A percentile compares a stretch with the other conserved stretches of the same genome.
Evolutionary conservation across 2,797 vertebrate genomes (phyloP).

Genomic region (Melanotaenia boesemani): DNA sequence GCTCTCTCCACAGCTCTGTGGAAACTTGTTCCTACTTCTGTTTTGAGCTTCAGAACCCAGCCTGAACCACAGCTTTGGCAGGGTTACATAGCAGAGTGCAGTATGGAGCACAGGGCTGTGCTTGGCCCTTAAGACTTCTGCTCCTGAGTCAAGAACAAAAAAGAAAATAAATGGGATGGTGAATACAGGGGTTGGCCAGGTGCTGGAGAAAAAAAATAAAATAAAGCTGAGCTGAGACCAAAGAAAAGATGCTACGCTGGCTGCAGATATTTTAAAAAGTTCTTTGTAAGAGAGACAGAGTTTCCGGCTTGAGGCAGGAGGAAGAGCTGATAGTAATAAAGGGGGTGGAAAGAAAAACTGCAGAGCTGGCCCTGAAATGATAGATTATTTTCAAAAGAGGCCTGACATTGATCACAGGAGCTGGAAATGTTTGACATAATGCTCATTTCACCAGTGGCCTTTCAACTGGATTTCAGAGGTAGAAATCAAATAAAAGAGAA

Average conservation of each 20-base stretch:
- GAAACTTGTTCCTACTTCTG: conserved; percentile 45
- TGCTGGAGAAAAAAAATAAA: conserved; percentile 17
- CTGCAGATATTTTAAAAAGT: conserved; percentile 15
- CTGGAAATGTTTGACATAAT: conserved; percentile 25
- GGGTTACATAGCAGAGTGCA: conserved; percentile 30
- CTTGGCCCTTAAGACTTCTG: conserved; percentile 33
- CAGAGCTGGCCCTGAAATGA: conserved; percentile 41
- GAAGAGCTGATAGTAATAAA: conserved; percentile 20
- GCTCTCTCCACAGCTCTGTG: conserved; percentile 33
- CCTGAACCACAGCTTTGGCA: conserved; percentile 47
- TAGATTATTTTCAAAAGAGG: conserved; percentile 48
- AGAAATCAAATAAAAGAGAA: conserved; percentile 18
- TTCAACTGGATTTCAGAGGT: conserved; percentile 36
- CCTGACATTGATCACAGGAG: conserved; percentile 45
- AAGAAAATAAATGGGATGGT: conserved; percentile 29
- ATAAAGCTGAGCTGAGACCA: background rate
- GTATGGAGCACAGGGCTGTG: conserved; percentile 14
- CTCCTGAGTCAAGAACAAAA: conserved; percentile 24
- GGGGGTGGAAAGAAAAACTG: conserved; percentile 37
- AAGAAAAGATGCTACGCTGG: conserved; percentile 31
- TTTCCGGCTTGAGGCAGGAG: conserved; percentile 4
- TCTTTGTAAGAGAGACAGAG: conserved; percentile 17
- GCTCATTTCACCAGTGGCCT: conserved; percentile 35
- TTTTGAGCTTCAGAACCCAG: conserved; percentile 40
- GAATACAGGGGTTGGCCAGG: conserved; percentile 42